phyloP scores from a whole-genome alignment of 2,797 vertebrate genomes.

The Hybognathus amarus region DNA sequence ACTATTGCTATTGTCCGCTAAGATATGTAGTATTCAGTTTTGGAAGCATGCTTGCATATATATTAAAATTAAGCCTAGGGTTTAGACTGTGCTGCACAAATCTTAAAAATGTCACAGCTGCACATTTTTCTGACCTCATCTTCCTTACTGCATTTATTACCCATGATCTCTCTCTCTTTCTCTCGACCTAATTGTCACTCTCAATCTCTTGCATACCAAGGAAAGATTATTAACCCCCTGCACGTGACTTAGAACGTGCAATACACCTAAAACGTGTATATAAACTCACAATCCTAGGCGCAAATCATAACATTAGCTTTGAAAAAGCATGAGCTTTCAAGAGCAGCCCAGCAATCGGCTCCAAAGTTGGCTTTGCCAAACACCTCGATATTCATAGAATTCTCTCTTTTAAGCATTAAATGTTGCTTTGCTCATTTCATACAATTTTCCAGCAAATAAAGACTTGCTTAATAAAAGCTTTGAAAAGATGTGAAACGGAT shows the following conservation, averaged over 20 bases:
- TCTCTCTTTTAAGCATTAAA: constrained; percentile 54
- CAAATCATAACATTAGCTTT: constrained; percentile 28
- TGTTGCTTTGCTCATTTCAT: constrained; percentile 61
- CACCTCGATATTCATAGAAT: constrained; percentile 41
- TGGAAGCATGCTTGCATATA: constrained; percentile 32
- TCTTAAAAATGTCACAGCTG: constrained; percentile 41
- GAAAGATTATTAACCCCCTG: background rate
- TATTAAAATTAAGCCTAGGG: constrained; percentile 30
- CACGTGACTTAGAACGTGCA: background rate
- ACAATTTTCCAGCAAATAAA: constrained; percentile 64
- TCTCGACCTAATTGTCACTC: background rate
- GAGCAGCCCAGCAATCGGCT: background rate
- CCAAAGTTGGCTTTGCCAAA: constrained; percentile 42
- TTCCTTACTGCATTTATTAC: constrained; percentile 26
- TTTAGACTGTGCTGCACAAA: constrained; percentile 12
- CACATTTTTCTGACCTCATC: background rate
- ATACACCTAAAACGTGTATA: constrained; percentile 8
- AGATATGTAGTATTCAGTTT: constrained; percentile 19
- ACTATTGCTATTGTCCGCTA: constrained; percentile 3
- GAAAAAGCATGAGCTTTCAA: constrained; percentile 11
- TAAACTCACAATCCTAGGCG: constrained; percentile 28
- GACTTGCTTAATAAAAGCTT: constrained; percentile 57
- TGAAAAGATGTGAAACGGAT: constrained; percentile 61
- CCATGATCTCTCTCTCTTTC: background rate
- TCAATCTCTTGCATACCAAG: background rate